Percentiles rank a stretch among this genome's conserved stretches.
Evolutionary conservation across 2,113 vertebrate genomes (phyloP).

Genomic region (Centrocercus urophasianus): DNA sequence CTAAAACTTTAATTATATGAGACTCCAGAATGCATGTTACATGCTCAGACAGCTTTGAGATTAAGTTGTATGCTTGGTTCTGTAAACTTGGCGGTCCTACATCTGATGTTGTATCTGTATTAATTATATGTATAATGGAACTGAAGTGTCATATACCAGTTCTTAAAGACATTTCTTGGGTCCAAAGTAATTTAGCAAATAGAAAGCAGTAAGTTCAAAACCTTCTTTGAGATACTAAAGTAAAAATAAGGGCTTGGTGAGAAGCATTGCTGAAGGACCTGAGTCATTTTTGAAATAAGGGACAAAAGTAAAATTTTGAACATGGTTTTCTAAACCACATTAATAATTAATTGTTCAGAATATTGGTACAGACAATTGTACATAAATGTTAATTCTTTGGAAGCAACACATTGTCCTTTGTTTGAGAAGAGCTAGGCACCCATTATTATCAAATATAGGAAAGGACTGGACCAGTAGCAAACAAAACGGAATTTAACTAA

Average conservation of each 20-base stretch:
- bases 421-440: neutral
- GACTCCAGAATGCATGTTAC: neutral
- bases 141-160: neutral
- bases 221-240: neutral
- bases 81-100: neutral
- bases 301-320: neutral
- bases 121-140: neutral
- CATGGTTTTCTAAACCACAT: neutral
- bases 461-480: neutral
- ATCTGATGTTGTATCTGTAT: neutral
- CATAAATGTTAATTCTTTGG: neutral
- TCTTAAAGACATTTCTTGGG: neutral
- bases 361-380: neutral
- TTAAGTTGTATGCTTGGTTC: neutral
- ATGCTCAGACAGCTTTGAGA: neutral
- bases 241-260: neutral
- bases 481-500: neutral
- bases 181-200: neutral
- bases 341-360: neutral
- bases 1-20: neutral
- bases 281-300: neutral
- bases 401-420: neutral
- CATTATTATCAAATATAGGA: neutral
- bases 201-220: neutral
- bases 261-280: neutral